Evolutionary conservation across 2,113 vertebrate species (phyloP), one percentile per base, ranked within the genome.

Genomic region (Scatophagus argus): DNA sequence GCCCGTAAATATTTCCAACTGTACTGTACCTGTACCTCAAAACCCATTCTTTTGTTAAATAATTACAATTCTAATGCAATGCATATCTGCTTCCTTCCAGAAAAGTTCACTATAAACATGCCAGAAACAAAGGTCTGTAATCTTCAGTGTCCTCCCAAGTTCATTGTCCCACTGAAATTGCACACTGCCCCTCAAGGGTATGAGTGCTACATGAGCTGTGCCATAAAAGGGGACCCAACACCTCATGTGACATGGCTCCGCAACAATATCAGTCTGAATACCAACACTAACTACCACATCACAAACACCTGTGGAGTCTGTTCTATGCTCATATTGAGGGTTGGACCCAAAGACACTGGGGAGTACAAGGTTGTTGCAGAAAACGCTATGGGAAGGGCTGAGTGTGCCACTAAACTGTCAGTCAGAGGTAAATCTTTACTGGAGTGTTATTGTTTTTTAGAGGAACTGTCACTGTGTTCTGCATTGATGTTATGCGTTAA

Each of bases 151-250:
- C 93, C 94, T 66, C 97, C 97, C 0, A 92, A 93, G 46, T 96
- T 99, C 81, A 87, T 96, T 0, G 95, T 96, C 16, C 93, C 93
- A 0, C 75, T 99, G 41, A 97, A 96, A 88, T 58, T 92, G 8
- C 97, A 98, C n/a, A 89, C 94, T 14, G 95, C 97, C 77, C 96
- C 95, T 0, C 81, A 87, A 0, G 97, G 97, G 13, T 97, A 95
- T 0, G 96, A 97, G 62, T 98, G 97, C 63, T 94, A 77, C 74
- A 98, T 99, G 97, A 99, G 90, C 88, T 99, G 98, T 1, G 97
- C 98, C 0, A 86, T 98, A 4, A 94, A 86, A 38, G 97, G 97
- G 4, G 82, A 94, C 0, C 98, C 98, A 0, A 47, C 47, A 0
- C 97, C 98, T 0, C 95, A 90, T 1, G 70, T 99, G 75, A 97